A percentile compares a stretch with the other conserved stretches of the same genome.
These are phyloP conservation scores for Heliconius hermathena DNA, from an alignment of 1,140 invertebrate species.

Conservation along the genomic window DNA sequence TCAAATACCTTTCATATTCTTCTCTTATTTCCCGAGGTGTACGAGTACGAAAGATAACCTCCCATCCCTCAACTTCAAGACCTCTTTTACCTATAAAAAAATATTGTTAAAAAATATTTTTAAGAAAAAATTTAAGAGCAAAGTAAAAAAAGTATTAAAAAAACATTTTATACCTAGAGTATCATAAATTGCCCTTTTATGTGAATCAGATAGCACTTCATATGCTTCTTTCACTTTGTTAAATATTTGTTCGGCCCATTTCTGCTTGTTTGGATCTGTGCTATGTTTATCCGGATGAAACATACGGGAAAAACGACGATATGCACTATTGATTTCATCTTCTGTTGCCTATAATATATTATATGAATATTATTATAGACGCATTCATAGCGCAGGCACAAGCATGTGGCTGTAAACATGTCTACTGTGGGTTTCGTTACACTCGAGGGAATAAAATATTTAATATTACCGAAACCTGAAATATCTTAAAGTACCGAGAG, in stretches of 20 bases:
- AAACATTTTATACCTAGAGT: slow-evolving; percentile 66
- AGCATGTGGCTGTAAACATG: no score
- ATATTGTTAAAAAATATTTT: slow-evolving; percentile 55
- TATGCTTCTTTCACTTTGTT: slow-evolving; percentile 96
- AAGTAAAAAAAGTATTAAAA: not conserved
- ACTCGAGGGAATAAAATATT: no score
- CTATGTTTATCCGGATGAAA: slow-evolving; percentile 98
- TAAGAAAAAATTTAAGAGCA: slow-evolving; percentile 75
- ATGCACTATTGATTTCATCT: slow-evolving; percentile 96
- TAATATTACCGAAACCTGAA: no score
- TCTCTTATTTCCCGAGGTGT: slow-evolving; percentile 96
- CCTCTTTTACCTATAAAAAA: slow-evolving; percentile 83
- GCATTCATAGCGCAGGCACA: no score
- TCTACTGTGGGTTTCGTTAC: no score
- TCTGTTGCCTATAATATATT: slow-evolving; percentile 86
- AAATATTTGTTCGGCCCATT: slow-evolving; percentile 95
- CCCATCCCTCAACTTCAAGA: slow-evolving; percentile 95
- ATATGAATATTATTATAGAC: not conserved
- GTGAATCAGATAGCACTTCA: slow-evolving; percentile 87
- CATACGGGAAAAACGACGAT: slow-evolving; percentile 92
- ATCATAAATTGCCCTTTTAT: slow-evolving; percentile 82
- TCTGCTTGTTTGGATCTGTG: slow-evolving; percentile 87
- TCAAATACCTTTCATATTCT: slow-evolving; percentile 90
- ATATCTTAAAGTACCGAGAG: no score
- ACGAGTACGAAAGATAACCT: slow-evolving; percentile 93